Percentiles rank a stretch among this genome's conserved stretches.
Evolutionary conservation across 1,140 invertebrate species (phyloP).

Genomic region (Kradibia gibbosae): DNA sequence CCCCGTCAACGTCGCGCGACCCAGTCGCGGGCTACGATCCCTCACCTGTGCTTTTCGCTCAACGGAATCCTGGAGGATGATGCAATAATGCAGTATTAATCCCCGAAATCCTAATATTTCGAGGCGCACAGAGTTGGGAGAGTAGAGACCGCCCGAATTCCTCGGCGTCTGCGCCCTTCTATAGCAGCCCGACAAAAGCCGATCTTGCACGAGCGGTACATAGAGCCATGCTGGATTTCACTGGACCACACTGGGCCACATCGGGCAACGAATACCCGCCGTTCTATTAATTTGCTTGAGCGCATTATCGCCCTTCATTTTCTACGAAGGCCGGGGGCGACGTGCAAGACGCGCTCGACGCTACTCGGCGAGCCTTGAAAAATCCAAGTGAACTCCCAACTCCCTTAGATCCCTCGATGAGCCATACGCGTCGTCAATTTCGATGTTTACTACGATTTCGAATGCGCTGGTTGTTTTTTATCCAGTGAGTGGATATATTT

Average conservation of each 20-base stretch:
- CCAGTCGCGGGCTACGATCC: too few relatives aligned
- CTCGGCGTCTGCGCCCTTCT: neutral
- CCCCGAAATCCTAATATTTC: constrained; percentile 19
- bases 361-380: too few relatives aligned
- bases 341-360: neutral
- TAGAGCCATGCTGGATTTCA: too few relatives aligned
- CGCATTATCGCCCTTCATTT: constrained; percentile 45
- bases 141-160: neutral
- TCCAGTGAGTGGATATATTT: too few relatives aligned
- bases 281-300: constrained; percentile 30
- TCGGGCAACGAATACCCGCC: neutral
- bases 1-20: neutral
- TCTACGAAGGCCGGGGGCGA: constrained; percentile 11
- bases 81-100: constrained; percentile 23
- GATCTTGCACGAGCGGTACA: constrained; percentile 34
- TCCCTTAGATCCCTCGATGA: neutral
- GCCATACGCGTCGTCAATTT: neutral
- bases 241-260: too few relatives aligned
- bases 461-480: too few relatives aligned
- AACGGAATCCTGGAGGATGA: constrained; percentile 19
- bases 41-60: too few relatives aligned
- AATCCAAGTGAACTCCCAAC: neutral
- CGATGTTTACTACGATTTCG: too few relatives aligned
- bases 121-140: neutral
- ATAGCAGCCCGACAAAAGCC: constrained; percentile 8